Evolutionary conservation across 2,888 invertebrate species (phyloP).

Genomic region (Eueremaeus valkanovi): DNA sequence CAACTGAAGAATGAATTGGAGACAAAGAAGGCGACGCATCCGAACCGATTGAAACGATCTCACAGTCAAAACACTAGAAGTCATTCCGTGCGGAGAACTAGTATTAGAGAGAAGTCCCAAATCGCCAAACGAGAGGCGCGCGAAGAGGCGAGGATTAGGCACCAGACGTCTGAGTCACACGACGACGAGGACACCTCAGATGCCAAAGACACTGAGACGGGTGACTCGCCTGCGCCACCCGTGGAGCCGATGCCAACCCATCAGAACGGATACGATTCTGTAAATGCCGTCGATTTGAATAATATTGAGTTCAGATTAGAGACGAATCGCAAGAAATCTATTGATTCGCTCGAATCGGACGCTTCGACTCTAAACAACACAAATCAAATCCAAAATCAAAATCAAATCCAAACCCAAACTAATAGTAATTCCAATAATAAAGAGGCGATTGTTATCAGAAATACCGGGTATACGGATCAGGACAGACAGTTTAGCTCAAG

Average conservation of each 20-base stretch:
- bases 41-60: conserved; percentile 62
- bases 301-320: conserved; percentile 17
- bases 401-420: not conserved
- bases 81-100: conserved; percentile 87
- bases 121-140: conserved; percentile 90
- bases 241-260: not conserved
- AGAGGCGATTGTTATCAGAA: conserved; percentile 35
- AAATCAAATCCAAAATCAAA: conserved; percentile 4
- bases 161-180: conserved; percentile 53
- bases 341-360: not conserved
- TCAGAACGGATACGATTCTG: not conserved
- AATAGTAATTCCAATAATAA: not conserved
- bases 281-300: conserved; percentile 27
- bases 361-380: not conserved
- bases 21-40: conserved; percentile 61
- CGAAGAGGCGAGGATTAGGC: conserved; percentile 76
- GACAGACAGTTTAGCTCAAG: conserved; percentile 16
- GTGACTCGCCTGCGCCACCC: not conserved
- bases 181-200: conserved; percentile 32
- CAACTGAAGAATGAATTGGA: conserved; percentile 86
- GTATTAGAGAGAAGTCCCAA: conserved; percentile 84
- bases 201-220: not conserved
- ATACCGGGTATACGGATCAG: conserved; percentile 37
- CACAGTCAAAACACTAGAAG: conserved; percentile 59
- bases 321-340: not conserved